These are phyloP conservation scores for Malurus splendens DNA, from an alignment of 2,797 vertebrate genomes.

Conservation along the genomic window DNA sequence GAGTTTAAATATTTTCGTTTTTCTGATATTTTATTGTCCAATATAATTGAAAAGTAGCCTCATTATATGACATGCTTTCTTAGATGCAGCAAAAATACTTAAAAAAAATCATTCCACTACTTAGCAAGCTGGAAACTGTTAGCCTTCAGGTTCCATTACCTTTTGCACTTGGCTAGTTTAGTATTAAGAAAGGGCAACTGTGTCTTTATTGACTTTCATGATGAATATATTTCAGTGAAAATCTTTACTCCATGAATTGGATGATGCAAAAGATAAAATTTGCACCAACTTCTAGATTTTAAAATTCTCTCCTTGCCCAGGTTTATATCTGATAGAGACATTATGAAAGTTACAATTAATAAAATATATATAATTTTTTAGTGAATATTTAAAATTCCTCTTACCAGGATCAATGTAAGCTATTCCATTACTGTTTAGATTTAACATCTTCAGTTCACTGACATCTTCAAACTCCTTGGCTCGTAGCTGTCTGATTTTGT, in stretches of 20 bases:
- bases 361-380: background rate
- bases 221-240: background rate
- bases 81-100: background rate
- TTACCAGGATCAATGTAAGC: constrained; percentile 86
- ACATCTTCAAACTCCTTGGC: constrained; percentile 87
- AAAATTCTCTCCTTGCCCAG: fast-evolving
- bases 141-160: background rate
- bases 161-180: background rate
- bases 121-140: background rate
- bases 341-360: background rate
- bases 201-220: background rate
- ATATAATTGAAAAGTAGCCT: background rate
- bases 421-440: constrained; percentile 89
- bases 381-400: background rate
- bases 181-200: background rate
- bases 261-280: background rate
- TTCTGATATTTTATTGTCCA: background rate
- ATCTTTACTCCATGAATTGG: background rate
- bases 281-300: background rate
- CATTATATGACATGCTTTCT: background rate
- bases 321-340: background rate
- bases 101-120: background rate
- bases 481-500: constrained; percentile 86
- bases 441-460: constrained; percentile 89
- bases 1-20: background rate